Conservation (phyloP, 2,113 vertebrate genomes). For the Petromus typicus region DNA sequence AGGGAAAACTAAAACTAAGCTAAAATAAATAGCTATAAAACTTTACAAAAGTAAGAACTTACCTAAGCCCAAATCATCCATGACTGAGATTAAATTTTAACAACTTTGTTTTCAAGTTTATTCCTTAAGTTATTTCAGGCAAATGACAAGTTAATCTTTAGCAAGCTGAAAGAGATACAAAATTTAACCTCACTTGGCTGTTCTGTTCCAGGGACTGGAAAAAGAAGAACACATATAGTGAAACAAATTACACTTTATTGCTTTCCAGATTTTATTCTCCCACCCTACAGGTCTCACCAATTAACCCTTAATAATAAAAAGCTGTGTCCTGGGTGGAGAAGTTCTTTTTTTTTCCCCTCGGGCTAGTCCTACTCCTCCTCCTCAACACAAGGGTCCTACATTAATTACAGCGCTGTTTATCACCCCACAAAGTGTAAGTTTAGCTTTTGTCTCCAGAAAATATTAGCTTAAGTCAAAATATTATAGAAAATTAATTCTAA, state of each 20-base stretch:
- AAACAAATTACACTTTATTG: conserved; percentile 40
- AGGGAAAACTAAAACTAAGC: background rate
- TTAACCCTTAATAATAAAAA: conserved; percentile 73
- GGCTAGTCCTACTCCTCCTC: background rate
- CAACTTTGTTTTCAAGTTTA: conserved; percentile 21
- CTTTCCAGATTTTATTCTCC: conserved; percentile 38
- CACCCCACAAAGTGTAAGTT: background rate
- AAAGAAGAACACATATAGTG: background rate
- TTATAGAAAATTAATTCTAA: conserved; percentile 54
- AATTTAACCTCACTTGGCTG: conserved; percentile 4
- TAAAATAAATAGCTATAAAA: background rate
- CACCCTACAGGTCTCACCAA: conserved; percentile 55
- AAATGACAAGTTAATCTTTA: background rate
- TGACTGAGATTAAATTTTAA: background rate
- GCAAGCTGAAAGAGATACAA: background rate
- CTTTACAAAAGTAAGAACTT: background rate
- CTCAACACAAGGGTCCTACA: background rate
- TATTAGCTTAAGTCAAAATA: conserved; percentile 26
- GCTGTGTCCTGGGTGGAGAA: background rate
- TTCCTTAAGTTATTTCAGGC: conserved; percentile 21
- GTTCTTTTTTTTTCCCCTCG: background rate
- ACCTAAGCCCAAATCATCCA: background rate
- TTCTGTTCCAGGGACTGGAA: background rate
- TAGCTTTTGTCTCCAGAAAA: conserved; percentile 62
- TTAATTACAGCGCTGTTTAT: background rate